Evolutionary conservation across 2,888 invertebrate genomes (phyloP).

Genomic region (Campaea margaritaria): DNA sequence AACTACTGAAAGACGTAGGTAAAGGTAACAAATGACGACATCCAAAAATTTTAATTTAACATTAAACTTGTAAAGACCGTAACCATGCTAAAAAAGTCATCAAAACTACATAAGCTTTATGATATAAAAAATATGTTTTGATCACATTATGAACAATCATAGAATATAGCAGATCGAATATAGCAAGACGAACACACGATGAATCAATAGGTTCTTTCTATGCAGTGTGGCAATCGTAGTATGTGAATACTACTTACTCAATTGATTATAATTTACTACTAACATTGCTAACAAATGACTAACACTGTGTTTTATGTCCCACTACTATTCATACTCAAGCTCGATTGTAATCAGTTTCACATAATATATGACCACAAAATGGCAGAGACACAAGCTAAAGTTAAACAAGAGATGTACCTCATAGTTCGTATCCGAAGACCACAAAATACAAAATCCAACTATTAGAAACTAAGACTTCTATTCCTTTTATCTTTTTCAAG

Average conservation of each 20-base stretch:
- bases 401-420: background rate
- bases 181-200: conserved; percentile 8
- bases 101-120: no score
- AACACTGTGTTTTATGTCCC: conserved; percentile 5
- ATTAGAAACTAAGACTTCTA: background rate
- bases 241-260: conserved; percentile 25
- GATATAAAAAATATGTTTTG: no score
- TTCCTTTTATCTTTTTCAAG: background rate
- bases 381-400: background rate
- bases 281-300: conserved; percentile 25
- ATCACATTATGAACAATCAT: no score
- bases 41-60: no score
- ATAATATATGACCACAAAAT: background rate
- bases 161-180: background rate
- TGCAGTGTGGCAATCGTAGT: conserved; percentile 9
- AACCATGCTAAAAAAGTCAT: no score
- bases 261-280: conserved; percentile 26
- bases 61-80: no score
- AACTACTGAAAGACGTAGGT: conserved; percentile 1
- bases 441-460: background rate
- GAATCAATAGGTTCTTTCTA: conserved; percentile 12
- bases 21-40: no score
- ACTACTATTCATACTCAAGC: background rate
- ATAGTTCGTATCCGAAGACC: no score
- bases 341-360: background rate